phyloP scores from a whole-genome alignment of 2,888 invertebrate species.

The Cerastoderma edule region DNA sequence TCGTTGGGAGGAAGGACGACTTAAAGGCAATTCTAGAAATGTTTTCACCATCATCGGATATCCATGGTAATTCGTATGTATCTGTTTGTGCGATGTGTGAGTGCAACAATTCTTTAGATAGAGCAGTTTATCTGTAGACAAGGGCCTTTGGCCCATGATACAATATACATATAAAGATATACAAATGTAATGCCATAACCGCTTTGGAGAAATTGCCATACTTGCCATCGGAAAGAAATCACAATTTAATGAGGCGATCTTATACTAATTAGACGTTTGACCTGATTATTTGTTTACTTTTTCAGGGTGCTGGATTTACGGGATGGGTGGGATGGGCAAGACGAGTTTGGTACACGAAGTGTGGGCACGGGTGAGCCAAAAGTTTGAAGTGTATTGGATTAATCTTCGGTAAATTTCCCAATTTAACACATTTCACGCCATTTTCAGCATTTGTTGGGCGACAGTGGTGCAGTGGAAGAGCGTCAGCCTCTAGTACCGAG shows the following conservation, averaged over 20 bases:
- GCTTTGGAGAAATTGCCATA: background rate
- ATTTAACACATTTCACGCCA: background rate
- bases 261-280: background rate
- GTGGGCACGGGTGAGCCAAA: background rate
- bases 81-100: too few species aligned
- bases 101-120: too few species aligned
- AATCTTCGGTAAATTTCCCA: background rate
- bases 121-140: too few species aligned
- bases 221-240: background rate
- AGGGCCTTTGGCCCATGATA: background rate
- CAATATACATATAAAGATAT: background rate
- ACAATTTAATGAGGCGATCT: background rate
- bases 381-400: background rate
- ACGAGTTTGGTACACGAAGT: background rate
- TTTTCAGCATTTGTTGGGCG: background rate
- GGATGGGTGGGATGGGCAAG: background rate
- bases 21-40: background rate
- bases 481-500: background rate
- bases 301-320: constrained; percentile 12
- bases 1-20: constrained; percentile 1
- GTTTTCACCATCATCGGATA: background rate
- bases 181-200: background rate
- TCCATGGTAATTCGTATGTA: background rate
- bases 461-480: background rate
- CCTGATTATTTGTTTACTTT: background rate